Base-by-base conservation (phyloP, 2,797 vertebrate species). In the Halcyon smyrnensis region DNA sequence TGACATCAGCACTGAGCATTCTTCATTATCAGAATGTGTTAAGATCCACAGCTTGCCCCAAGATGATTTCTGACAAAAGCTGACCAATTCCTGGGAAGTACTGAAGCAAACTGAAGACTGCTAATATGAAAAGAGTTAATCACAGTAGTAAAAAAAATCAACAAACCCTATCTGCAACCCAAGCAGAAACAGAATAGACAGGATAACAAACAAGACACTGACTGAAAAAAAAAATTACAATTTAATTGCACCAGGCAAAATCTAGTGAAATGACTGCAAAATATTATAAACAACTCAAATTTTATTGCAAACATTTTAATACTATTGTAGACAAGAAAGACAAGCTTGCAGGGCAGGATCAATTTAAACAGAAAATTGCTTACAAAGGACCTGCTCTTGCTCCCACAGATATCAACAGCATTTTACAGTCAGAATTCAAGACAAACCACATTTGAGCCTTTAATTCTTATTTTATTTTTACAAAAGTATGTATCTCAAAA, bases 221-320 rank as follows among this genome's bases (percentile, higher is more conserved):
- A 74, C 41, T 82, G 15, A 34, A 73, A 95, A 91, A 93, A 88
- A 59, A 20, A 9, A 85, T 11, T 81, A 82, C 51, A 75, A 48
- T 76, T 68, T 75, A 95, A 84, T 80, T 87, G 34, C 17, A 93
- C 21, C 39, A 84, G 46, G 51, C 11, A 93, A 88, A 79, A 84
- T 63, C 54, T 54, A 70, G 34, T 60, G 41, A 93, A 91, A 90
- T 57, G 10, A 53, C 30, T 64, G 25, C 28, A 84, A 91, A 95
- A 84, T 76, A 82, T n/a, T 88, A 78, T 41, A 81, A 95, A 69
- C 68, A 73, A 77, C 16, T 28, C 60, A 64, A 41, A 79, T 70
- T 81, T 90, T 89, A 91, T 65, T 96, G 51, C 68, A 88, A 93
- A 87, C 20, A 62, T 64, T 85, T 87, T 82, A 96, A 78, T 87